phyloP scores from a whole-genome alignment of 1,140 invertebrate species.

The Zelostemma sp. region DNA sequence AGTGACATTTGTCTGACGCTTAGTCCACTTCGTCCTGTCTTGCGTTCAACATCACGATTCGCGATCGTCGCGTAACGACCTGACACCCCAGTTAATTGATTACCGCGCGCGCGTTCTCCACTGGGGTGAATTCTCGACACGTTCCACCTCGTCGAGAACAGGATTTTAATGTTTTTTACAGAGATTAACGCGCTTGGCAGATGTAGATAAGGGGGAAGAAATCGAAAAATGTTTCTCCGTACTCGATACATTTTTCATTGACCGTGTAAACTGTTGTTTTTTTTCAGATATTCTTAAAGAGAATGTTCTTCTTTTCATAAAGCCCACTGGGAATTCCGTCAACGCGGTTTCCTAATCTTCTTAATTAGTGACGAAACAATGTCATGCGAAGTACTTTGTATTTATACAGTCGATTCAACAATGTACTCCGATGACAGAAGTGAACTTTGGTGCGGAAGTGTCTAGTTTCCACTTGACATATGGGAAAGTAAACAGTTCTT shows the following conservation, averaged over 20 bases:
- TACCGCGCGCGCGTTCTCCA: conserved; percentile 5
- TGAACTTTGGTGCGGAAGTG: background rate
- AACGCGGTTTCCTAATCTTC: background rate
- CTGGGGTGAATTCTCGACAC: conserved; percentile 11
- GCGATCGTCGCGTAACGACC: conserved; percentile 12
- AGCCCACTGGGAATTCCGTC: background rate
- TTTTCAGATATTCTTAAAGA: no score
- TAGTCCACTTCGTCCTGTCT: conserved; percentile 9
- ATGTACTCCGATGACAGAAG: background rate
- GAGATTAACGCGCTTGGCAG: conserved; percentile 5
- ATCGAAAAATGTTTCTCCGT: conserved; percentile 1
- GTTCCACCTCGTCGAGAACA: conserved; percentile 13
- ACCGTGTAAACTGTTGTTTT: no score
- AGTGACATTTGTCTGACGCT: conserved; percentile 6
- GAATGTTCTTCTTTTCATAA: no score
- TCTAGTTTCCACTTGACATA: conserved; percentile 2
- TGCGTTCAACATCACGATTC: conserved; percentile 10
- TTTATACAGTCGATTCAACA: background rate
- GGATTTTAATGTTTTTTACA: conserved; percentile 8
- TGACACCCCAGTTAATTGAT: conserved; percentile 25
- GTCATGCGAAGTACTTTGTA: background rate
- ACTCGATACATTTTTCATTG: background rate
- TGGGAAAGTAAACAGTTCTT: background rate
- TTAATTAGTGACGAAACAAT: background rate
- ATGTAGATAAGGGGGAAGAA: background rate